phyloP scores from a whole-genome alignment of 2,888 invertebrate genomes.

The Pediacus dermestoides region DNA sequence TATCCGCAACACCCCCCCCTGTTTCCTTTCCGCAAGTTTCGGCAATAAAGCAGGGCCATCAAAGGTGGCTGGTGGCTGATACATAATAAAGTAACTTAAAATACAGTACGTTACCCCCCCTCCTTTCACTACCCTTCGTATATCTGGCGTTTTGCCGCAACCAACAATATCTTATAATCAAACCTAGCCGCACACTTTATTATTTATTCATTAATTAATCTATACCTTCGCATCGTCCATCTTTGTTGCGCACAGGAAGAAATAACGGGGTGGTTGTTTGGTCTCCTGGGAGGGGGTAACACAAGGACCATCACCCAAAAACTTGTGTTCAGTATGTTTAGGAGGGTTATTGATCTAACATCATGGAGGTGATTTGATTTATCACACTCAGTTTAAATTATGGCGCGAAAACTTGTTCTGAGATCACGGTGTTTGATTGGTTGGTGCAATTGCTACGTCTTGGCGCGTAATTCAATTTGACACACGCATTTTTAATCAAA shows the following conservation, averaged over 20 bases:
- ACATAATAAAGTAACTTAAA: slow-evolving; percentile 45
- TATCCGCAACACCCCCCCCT: slow-evolving; percentile 6
- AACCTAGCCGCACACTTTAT: slow-evolving; percentile 44
- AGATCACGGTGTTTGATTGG: too few relatives aligned
- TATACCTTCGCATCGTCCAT: slow-evolving; percentile 31
- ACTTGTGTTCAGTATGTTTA: too few relatives aligned
- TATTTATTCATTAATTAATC: slow-evolving; percentile 53
- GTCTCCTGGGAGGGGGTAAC: neutral
- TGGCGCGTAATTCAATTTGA: too few relatives aligned
- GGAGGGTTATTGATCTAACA: too few relatives aligned
- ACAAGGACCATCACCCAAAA: too few relatives aligned
- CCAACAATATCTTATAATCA: slow-evolving; percentile 49
- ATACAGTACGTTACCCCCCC: slow-evolving; percentile 36
- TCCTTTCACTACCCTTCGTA: too few relatives aligned
- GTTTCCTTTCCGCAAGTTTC: slow-evolving; percentile 34
- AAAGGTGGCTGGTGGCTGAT: slow-evolving; percentile 39
- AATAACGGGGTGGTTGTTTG: neutral
- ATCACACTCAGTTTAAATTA: too few relatives aligned
- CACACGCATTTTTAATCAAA: too few relatives aligned
- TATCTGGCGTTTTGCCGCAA: slow-evolving; percentile 34
- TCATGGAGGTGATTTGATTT: too few relatives aligned
- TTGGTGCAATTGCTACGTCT: too few relatives aligned
- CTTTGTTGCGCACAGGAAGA: slow-evolving; percentile 4
- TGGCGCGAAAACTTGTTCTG: too few relatives aligned
- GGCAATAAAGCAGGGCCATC: slow-evolving; percentile 37